These are phyloP conservation scores for Hirtodrosophila histrioides DNA, from an alignment of 2,888 invertebrate species.

Conservation along the genomic window DNA sequence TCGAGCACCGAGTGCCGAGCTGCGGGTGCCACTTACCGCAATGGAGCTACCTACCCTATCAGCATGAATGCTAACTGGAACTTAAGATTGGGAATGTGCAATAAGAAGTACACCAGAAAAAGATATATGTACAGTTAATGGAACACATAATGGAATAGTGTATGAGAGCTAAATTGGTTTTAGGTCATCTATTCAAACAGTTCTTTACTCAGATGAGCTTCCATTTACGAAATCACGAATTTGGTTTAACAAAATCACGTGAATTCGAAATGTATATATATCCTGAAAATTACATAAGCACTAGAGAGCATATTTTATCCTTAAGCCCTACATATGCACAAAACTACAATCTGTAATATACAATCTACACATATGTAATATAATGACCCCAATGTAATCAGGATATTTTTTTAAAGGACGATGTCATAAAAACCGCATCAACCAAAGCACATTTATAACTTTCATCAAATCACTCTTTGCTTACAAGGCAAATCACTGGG, in stretches of 20 bases:
- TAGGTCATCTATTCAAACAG: slow-evolving; percentile 9
- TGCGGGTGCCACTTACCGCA: slow-evolving; percentile 54
- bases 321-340: too few relatives aligned
- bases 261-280: too few relatives aligned
- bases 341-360: too few relatives aligned
- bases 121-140: background rate
- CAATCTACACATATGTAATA: too few relatives aligned
- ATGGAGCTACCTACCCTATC: slow-evolving; percentile 34
- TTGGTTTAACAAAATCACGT: too few relatives aligned
- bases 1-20: slow-evolving; percentile 28
- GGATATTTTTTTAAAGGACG: background rate
- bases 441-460: slow-evolving; percentile 14
- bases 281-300: too few relatives aligned
- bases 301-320: too few relatives aligned
- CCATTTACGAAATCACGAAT: too few relatives aligned
- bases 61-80: slow-evolving; percentile 37
- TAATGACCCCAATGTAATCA: background rate
- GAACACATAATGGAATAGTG: slow-evolving; percentile 9
- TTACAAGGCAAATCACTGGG: slow-evolving; percentile 42
- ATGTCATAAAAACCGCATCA: slow-evolving; percentile 27
- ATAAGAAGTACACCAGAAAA: slow-evolving; percentile 15
- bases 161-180: slow-evolving; percentile 9
- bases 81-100: slow-evolving; percentile 12
- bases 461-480: slow-evolving; percentile 17
- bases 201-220: too few relatives aligned